Evolutionary conservation across 2,888 invertebrate species (phyloP).

Genomic region (Rhorus exstirpatorius): DNA sequence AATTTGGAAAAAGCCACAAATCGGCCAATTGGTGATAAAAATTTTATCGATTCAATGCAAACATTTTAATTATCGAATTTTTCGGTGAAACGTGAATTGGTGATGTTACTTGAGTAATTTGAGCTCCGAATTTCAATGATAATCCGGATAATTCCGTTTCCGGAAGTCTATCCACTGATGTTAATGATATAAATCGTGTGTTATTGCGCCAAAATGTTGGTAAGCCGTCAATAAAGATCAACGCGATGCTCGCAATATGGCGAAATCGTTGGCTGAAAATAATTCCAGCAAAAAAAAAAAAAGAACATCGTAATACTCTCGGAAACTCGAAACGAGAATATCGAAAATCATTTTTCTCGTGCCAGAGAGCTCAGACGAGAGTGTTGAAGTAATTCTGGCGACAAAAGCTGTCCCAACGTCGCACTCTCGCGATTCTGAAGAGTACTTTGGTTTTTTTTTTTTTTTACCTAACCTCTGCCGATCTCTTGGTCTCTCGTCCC

Average conservation of each 20-base stretch:
- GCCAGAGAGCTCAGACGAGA: neutral
- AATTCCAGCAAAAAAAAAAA: neutral
- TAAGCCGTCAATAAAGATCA: neutral
- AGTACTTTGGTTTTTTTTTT: slow-evolving; percentile 47
- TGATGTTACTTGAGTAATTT: neutral
- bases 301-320: slow-evolving; percentile 31
- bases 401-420: slow-evolving; percentile 16
- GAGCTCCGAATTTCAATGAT: too few species aligned
- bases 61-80: slow-evolving; percentile 18
- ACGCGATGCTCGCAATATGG: neutral
- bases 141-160: too few species aligned
- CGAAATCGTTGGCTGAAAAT: neutral
- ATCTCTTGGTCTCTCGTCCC: slow-evolving; percentile 34
- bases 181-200: too few species aligned
- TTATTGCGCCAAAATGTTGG: neutral
- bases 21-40: neutral
- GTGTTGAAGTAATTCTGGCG: slow-evolving; percentile 22
- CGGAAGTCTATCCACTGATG: too few species aligned
- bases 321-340: slow-evolving; percentile 43
- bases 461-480: slow-evolving; percentile 41
- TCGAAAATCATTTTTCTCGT: slow-evolving; percentile 44
- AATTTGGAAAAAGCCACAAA: too few species aligned
- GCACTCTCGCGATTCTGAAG: slow-evolving; percentile 41
- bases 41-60: neutral
- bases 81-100: slow-evolving; percentile 6